Percentiles rank a stretch among this genome's conserved stretches.
phyloP scores from a whole-genome alignment of 1,140 invertebrate species.

The Pomacea maculata region DNA sequence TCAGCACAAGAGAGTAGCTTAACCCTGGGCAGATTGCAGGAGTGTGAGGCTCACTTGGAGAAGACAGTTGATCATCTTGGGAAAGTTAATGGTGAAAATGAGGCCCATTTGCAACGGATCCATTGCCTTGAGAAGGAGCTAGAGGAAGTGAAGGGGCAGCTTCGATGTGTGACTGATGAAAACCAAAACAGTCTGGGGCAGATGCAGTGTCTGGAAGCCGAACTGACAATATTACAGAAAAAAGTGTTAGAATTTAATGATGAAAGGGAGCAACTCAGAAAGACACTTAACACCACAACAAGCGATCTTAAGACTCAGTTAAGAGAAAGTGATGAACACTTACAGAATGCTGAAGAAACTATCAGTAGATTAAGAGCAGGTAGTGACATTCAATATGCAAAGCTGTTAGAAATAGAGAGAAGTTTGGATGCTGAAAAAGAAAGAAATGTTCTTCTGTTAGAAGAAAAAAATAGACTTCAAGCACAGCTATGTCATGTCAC shows the following conservation, averaged over 20 bases:
- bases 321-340: neutral
- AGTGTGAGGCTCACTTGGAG: too few relatives aligned
- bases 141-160: slow-evolving; percentile 12
- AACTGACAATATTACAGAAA: slow-evolving; percentile 16
- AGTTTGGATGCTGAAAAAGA: neutral
- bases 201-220: slow-evolving; percentile 13
- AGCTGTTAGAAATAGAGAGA: neutral
- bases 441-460: neutral
- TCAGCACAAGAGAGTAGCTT: too few relatives aligned
- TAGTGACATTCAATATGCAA: neutral
- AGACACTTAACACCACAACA: neutral
- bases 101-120: too few relatives aligned
- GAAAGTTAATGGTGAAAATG: too few relatives aligned
- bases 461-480: neutral
- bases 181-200: slow-evolving; percentile 3
- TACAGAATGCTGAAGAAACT: neutral
- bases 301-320: neutral
- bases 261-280: slow-evolving; percentile 5
- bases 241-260: slow-evolving; percentile 15
- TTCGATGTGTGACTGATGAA: slow-evolving; percentile 16
- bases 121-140: neutral
- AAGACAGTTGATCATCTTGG: too few relatives aligned
- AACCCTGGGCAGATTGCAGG: too few relatives aligned
- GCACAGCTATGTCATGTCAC: neutral
- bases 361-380: neutral